Conservation (phyloP, 1,140 invertebrate genomes). For the Danaus melanippus region DNA sequence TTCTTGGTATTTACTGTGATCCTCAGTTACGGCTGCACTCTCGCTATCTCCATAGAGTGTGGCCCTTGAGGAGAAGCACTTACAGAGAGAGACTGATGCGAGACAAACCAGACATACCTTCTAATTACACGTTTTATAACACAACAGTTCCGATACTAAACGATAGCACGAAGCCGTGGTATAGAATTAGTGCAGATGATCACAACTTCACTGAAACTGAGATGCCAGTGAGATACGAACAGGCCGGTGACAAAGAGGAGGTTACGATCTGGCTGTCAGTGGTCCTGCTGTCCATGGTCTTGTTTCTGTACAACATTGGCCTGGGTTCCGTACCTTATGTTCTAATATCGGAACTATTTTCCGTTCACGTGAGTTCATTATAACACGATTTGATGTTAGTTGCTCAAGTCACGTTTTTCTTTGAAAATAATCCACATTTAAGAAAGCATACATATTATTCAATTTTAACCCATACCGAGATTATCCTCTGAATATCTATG, state of each 20-base stretch:
- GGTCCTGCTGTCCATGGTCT: slow-evolving; percentile 41
- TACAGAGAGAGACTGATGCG: slow-evolving; percentile 35
- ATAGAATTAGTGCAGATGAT: slow-evolving; percentile 24
- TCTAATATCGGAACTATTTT: slow-evolving; percentile 55
- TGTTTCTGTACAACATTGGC: slow-evolving; percentile 63
- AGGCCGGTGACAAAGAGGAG: slow-evolving; percentile 21
- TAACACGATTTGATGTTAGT: neutral
- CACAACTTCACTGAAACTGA: slow-evolving; percentile 21
- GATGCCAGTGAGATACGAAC: slow-evolving; percentile 27
- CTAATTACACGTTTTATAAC: slow-evolving; percentile 28
- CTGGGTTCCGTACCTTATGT: slow-evolving; percentile 64
- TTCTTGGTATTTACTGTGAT: slow-evolving; percentile 59
- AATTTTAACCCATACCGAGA: too few species aligned
- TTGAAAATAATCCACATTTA: too few species aligned
- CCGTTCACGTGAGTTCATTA: slow-evolving; percentile 52
- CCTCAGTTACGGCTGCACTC: slow-evolving; percentile 46
- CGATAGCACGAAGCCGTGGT: slow-evolving; percentile 27
- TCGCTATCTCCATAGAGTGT: slow-evolving; percentile 44
- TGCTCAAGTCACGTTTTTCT: neutral
- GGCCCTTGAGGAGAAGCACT: slow-evolving; percentile 37
- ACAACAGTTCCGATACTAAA: slow-evolving; percentile 15
- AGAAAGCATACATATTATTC: too few species aligned
- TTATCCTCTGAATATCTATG: too few species aligned
- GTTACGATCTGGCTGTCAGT: slow-evolving; percentile 45
- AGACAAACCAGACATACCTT: slow-evolving; percentile 29